Conservation (phyloP, 2,888 invertebrate species). For the Romanomermis culicivorax region DNA sequence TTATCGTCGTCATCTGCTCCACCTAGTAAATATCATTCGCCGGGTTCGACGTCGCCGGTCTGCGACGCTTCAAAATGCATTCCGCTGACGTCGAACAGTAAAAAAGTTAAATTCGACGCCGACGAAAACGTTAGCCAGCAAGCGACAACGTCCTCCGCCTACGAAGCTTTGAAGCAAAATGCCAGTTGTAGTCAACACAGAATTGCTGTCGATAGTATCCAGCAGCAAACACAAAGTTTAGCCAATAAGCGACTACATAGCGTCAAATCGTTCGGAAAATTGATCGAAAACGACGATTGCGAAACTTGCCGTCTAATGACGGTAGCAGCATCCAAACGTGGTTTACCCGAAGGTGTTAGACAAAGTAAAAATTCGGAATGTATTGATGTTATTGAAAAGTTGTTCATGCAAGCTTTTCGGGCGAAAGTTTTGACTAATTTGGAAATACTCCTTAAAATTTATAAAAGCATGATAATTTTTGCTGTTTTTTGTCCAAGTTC, state of each 20-base stretch:
- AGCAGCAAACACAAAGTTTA: background rate
- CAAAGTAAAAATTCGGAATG: no score
- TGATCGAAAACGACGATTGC: conserved; percentile 1
- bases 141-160: background rate
- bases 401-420: background rate
- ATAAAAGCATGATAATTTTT: no score
- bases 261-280: background rate
- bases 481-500: background rate
- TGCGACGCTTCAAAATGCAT: no score
- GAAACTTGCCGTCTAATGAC: conserved; percentile 4
- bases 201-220: background rate
- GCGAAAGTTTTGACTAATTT: no score
- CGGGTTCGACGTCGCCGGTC: background rate
- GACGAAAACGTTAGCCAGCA: background rate
- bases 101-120: background rate
- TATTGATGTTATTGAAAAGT: background rate
- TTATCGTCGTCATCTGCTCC: background rate
- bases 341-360: conserved; percentile 8
- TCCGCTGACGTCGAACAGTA: background rate
- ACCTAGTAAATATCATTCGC: background rate
- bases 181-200: background rate
- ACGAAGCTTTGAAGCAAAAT: background rate
- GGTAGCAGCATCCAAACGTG: background rate
- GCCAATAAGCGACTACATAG: background rate
- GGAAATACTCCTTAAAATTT: no score